Base-by-base conservation (phyloP, 2,113 vertebrate species). In the Pao palembangensis region DNA sequence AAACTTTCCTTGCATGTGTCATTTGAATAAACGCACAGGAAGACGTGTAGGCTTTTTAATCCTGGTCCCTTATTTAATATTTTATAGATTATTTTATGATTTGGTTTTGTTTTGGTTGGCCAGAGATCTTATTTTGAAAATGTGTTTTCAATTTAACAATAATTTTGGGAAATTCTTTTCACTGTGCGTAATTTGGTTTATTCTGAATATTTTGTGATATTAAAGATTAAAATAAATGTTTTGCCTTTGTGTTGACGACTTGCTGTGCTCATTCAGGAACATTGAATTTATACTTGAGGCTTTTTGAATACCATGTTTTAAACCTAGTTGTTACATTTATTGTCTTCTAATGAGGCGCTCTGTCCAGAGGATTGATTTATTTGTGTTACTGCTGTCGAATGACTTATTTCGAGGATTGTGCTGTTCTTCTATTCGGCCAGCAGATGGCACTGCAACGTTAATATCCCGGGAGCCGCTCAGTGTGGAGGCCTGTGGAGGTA, bases 151-250 rank as follows among this genome's bases (percentile, higher is more conserved):
- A 69, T 57, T 79, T 12, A 38, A 10, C 31, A 38, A 11, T 56
- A 16, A 42, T 76, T 78, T 79, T 62, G 21, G 58, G 51, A 61
- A 50, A 64, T 53, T 59, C 50, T 62, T 67, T 63, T 80, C 57
- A 61, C 16, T 69, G 55, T 75, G 70, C 16, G 13, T 61, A 49
- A 58, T 61, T 77, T 83, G 44, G 46, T 64, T 72, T 70, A 51
- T 66, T 64, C 42, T 77, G 44, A 64, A 52, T 78, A 82, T 85
- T 85, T 87, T 86, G 69, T 83, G 55, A 85, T 81, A 86, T 68
- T 86, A 86, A 87, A 88, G 58, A 55, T 75, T 52, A 67, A 48
- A 75, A 81, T 68, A 50, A 52, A 62, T 10, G 55, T 21, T 17
- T 58, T 44, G 43, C 52, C 48, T 59, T 62, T 48, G 2, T 61